A percentile compares a stretch with the other conserved stretches of the same genome.
Conservation (phyloP, 64 coral and sea anemone species). For the Montipora foliosa region DNA sequence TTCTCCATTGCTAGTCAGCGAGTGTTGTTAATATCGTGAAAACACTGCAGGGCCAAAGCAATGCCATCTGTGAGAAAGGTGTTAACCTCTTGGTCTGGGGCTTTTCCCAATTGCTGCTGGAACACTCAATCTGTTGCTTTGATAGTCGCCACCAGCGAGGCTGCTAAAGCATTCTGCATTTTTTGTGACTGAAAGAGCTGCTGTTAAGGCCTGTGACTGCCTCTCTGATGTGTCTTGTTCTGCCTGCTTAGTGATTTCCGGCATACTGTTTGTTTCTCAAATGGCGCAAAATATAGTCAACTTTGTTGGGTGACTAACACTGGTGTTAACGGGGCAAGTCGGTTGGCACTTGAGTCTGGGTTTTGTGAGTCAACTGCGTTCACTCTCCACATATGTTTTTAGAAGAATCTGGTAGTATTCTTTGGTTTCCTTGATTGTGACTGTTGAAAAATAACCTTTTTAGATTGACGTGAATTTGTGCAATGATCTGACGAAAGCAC, state of each 20-base stretch:
- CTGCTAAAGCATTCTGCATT: background rate
- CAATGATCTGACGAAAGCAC: background rate
- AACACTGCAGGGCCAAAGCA: background rate
- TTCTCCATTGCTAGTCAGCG: background rate
- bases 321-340: background rate
- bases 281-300: background rate
- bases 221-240: background rate
- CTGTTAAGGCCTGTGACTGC: background rate
- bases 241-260: background rate
- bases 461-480: background rate
- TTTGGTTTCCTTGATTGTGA: background rate
- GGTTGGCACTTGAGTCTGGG: background rate
- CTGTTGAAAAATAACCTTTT: background rate
- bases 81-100: background rate
- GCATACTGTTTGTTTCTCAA: background rate
- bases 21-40: slow-evolving; percentile 20
- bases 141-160: background rate
- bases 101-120: background rate
- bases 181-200: slow-evolving; percentile 3
- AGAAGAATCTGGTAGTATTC: background rate
- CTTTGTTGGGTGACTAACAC: background rate
- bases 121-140: background rate
- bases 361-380: background rate
- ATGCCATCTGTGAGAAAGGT: slow-evolving; percentile 30
- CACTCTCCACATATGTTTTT: background rate